These are phyloP conservation scores for Rhodeus uyekii DNA, from an alignment of 2,797 vertebrate genomes.

Conservation along the genomic window DNA sequence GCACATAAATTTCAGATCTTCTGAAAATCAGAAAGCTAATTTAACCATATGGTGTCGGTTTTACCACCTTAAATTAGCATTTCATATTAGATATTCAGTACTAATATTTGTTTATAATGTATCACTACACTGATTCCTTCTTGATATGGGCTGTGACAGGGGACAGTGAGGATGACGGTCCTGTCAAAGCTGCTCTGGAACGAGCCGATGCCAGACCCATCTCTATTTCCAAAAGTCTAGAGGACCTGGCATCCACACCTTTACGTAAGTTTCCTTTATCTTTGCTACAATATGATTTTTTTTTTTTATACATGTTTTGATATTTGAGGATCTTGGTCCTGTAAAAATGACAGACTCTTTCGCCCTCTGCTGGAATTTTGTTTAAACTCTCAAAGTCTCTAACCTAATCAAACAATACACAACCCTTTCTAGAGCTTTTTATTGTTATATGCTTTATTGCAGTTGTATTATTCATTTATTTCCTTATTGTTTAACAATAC, in stretches of 20 bases:
- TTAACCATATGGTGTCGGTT: neutral
- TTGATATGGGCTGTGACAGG: conserved; percentile 72
- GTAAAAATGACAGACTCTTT: neutral
- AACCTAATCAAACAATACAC: neutral
- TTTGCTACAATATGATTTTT: neutral
- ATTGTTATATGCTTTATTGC: neutral
- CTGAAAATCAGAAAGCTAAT: conserved; percentile 12
- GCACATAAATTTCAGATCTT: neutral
- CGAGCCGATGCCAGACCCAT: conserved; percentile 76
- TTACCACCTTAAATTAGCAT: neutral
- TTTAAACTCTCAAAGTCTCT: neutral
- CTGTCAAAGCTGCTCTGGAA: conserved; percentile 78
- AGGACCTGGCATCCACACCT: conserved; percentile 81
- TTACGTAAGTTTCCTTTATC: conserved; percentile 77
- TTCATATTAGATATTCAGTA: neutral
- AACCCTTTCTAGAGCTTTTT: neutral
- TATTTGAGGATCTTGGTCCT: neutral
- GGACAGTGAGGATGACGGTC: conserved; percentile 76
- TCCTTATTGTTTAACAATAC: conserved; percentile 13
- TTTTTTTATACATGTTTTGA: neutral
- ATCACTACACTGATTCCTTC: neutral
- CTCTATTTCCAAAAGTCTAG: conserved; percentile 87
- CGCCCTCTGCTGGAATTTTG: conserved; percentile 16
- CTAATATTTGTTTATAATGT: neutral
- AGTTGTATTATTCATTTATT: neutral